Evolutionary conservation across 1,140 invertebrate species (phyloP), one percentile per base, ranked within the genome.

Genomic region (Dufourea novaeangliae): DNA sequence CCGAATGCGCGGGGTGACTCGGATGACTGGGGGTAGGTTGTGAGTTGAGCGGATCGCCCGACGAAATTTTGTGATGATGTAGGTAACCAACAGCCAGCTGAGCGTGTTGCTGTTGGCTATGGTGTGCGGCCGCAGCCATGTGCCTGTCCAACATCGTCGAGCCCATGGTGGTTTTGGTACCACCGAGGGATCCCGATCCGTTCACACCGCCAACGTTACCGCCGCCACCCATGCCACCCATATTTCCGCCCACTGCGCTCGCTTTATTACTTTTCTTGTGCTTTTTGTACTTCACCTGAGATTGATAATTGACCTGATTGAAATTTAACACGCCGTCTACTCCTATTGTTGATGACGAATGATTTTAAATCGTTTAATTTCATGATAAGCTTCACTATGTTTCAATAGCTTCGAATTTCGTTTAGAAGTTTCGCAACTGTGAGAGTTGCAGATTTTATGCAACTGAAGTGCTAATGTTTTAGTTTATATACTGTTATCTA

Each of bases 251-350:
- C 82, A 91, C 91, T 87, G 92, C 93, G 83, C 93, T 94, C 88
- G 92, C 94, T 88, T 94, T 93, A 82, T 93, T 93, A 25, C 94
- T 94, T 89, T 98, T 98, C 94, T 98, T 98, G 92, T 98, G 97
- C 92, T 99, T 99, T 93, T 98, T 98, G 93, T 99, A 99, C 93
- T 99, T 99, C 11, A 99, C 97, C 95, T 96, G 85, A 7, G 32
- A 10, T 27, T n/a, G n/a, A n/a, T n/a, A n/a, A n/a, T n/a, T n/a
- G n/a, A n/a, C n/a, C n/a, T n/a, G n/a, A n/a, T n/a, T n/a, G n/a
- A n/a, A n/a, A n/a, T n/a, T n/a, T n/a, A n/a, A n/a, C n/a, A n/a
- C n/a, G n/a, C n/a, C n/a, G n/a, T n/a, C n/a, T n/a, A n/a, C n/a
- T n/a, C n/a, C n/a, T n/a, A n/a, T n/a, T n/a, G n/a, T n/a, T n/a